A percentile compares a stretch with the other conserved stretches of the same genome.
Evolutionary conservation across 23 tunicate genomes (phyloP).

Genomic region (Pegea sp.): DNA sequence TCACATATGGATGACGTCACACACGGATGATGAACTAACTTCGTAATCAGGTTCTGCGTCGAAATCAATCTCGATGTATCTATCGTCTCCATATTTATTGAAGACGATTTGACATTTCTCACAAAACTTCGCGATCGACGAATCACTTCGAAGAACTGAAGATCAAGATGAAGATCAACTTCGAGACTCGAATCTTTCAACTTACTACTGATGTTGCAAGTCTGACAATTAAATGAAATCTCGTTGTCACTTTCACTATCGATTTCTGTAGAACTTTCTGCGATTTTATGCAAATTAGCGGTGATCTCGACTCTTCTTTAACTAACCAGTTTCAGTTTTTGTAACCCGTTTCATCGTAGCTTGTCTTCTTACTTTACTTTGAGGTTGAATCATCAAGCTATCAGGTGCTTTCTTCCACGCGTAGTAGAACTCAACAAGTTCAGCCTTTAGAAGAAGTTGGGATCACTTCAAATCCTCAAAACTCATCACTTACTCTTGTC

Average conservation of each 20-base stretch:
- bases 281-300: too few relatives aligned
- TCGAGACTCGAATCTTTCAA: too few relatives aligned
- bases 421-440: slow-evolving; percentile 87
- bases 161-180: slow-evolving; percentile 2
- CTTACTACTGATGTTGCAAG: too few relatives aligned
- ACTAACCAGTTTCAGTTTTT: slow-evolving; percentile 18
- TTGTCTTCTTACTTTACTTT: slow-evolving; percentile 45
- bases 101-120: slow-evolving; percentile 44
- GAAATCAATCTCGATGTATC: slow-evolving; percentile 20
- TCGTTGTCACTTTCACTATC: too few relatives aligned
- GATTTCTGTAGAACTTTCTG: too few relatives aligned
- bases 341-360: slow-evolving; percentile 23
- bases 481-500: slow-evolving; percentile 71
- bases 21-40: too few relatives aligned
- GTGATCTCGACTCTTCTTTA: too few relatives aligned
- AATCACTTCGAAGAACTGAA: neutral
- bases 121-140: slow-evolving; percentile 64
- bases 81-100: slow-evolving; percentile 68
- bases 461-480: too few relatives aligned
- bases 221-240: too few relatives aligned
- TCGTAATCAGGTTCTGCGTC: slow-evolving; percentile 8
- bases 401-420: slow-evolving; percentile 89
- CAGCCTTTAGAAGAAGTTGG: too few relatives aligned
- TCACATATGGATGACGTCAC: too few relatives aligned
- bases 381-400: slow-evolving; percentile 60